phyloP scores from a whole-genome alignment of 2,113 vertebrate species.

The Scophthalmus maximus region DNA sequence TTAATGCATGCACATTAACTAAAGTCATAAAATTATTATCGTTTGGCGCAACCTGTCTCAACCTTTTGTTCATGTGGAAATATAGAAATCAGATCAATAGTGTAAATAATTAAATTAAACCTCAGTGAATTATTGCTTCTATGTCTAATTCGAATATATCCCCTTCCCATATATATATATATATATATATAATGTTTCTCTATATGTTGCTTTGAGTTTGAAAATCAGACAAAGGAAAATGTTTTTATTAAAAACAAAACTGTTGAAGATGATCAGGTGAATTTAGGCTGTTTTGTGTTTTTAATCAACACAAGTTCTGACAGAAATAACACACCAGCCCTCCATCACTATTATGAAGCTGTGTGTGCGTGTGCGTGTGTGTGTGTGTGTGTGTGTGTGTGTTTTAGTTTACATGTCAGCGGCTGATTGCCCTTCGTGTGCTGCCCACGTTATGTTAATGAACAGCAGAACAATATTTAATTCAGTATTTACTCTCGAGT shows the following conservation, averaged over 20 bases:
- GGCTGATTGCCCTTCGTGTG: conserved; percentile 52
- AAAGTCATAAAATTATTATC: not conserved
- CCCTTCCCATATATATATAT: not conserved
- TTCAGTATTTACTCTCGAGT: conserved; percentile 3
- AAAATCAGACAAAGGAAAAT: conserved; percentile 1
- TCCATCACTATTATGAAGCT: not conserved
- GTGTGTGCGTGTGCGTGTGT: conserved; percentile 1
- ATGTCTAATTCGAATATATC: no score
- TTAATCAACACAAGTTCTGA: not conserved
- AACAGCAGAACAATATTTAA: conserved; percentile 42
- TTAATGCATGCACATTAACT: not conserved
- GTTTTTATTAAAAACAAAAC: not conserved
- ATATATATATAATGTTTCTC: not conserved
- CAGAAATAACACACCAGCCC: not conserved
- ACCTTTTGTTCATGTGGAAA: not conserved
- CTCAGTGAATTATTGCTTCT: not conserved
- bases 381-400: conserved; percentile 10
- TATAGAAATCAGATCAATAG: not conserved
- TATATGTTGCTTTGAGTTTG: not conserved
- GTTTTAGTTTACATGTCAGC: not conserved
- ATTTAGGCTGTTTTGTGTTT: not conserved
- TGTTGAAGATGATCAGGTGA: not conserved
- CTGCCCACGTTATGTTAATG: conserved; percentile 24
- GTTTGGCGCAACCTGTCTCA: not conserved
- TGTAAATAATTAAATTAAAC: not conserved